Evolutionary conservation across 2,113 vertebrate species (phyloP).

Genomic region (Cichladusa arquata): DNA sequence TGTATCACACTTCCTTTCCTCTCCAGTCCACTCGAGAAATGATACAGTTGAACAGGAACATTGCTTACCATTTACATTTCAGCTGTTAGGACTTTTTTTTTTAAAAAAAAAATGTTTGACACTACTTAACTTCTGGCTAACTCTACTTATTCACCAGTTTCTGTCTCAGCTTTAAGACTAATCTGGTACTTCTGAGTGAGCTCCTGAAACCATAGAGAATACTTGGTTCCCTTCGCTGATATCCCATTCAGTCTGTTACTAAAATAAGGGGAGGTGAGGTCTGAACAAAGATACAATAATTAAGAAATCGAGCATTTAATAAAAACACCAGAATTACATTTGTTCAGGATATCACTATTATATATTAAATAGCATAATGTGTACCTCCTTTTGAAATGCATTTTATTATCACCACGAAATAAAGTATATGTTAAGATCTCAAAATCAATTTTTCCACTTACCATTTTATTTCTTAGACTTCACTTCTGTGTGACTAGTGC

Average conservation of each 20-base stretch:
- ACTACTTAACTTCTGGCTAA: background rate
- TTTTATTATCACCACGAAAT: background rate
- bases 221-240: background rate
- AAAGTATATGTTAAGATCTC: background rate
- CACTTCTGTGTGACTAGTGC: background rate
- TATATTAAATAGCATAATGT: background rate
- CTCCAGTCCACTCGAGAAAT: background rate
- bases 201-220: background rate
- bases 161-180: background rate
- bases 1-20: constrained; percentile 3
- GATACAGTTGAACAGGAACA: background rate
- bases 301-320: background rate
- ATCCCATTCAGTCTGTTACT: background rate
- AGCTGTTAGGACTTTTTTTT: background rate
- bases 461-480: background rate
- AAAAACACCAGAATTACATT: background rate
- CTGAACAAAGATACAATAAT: background rate
- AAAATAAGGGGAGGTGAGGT: background rate
- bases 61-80: background rate
- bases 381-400: background rate
- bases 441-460: background rate
- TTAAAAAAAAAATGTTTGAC: background rate
- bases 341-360: constrained; percentile 22
- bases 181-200: background rate
- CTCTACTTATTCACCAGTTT: background rate